Evolutionary conservation across 2,888 invertebrate species (phyloP).

Genomic region (Cheilosia scutellata): DNA sequence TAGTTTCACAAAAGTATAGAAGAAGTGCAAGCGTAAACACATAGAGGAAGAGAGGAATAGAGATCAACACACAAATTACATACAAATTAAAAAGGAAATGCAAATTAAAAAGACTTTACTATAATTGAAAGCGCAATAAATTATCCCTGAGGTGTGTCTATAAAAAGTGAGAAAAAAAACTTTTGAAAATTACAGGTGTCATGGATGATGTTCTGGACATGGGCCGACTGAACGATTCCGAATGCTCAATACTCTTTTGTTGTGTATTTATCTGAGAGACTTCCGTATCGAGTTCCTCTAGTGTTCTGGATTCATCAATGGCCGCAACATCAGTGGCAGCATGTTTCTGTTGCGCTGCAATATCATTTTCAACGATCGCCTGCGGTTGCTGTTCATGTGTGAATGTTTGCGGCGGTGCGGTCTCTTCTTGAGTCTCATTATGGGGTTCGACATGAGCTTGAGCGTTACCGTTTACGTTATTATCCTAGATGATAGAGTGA

Average conservation of each 20-base stretch:
- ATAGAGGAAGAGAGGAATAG: constrained; percentile 44
- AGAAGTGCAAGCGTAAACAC: constrained; percentile 42
- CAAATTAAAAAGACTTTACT: constrained; percentile 31
- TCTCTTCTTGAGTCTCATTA: constrained; percentile 55
- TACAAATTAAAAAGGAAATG: constrained; percentile 39
- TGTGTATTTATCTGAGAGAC: constrained; percentile 84
- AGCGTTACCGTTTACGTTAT: constrained; percentile 79
- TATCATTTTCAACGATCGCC: constrained; percentile 71
- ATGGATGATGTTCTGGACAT: constrained; percentile 84
- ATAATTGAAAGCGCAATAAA: constrained; percentile 51
- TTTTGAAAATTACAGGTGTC: constrained; percentile 83
- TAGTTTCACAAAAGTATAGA: constrained; percentile 1
- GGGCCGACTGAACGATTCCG: constrained; percentile 84
- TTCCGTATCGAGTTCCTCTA: constrained; percentile 84
- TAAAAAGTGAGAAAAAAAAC: constrained; percentile 56
- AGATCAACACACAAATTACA: constrained; percentile 18
- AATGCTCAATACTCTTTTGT: constrained; percentile 81
- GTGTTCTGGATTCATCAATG: constrained; percentile 82
- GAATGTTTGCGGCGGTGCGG: constrained; percentile 52
- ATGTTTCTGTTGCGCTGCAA: constrained; percentile 65
- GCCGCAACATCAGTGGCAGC: constrained; percentile 63
- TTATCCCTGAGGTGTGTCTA: constrained; percentile 36
- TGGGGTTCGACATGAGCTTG: constrained; percentile 65
- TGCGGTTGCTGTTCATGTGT: constrained; percentile 54
- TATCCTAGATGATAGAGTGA: constrained; percentile 77